A percentile compares a stretch with the other conserved stretches of the same genome.
Conservation (phyloP, 2,888 invertebrate genomes). For the Lamellibrachia satsuma region DNA sequence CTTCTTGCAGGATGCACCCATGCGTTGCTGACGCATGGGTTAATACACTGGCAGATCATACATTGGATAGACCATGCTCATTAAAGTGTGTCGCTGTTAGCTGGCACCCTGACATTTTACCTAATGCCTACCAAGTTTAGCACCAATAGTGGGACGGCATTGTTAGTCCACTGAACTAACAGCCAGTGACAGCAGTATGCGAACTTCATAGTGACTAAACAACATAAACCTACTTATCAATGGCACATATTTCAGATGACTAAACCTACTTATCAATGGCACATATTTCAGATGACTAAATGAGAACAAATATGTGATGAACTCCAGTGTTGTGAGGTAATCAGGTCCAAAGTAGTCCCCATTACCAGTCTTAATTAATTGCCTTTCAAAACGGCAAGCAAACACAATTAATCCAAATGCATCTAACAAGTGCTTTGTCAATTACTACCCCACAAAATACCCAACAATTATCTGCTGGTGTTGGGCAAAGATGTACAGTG, state of each 20-base stretch:
- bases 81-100: not conserved
- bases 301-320: not conserved
- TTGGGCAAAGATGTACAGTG: not conserved
- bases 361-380: not conserved
- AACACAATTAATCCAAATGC: not conserved
- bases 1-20: not conserved
- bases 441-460: not conserved
- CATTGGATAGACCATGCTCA: not conserved
- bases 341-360: not conserved
- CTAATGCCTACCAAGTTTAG: not conserved
- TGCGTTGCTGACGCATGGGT: not conserved
- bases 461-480: not conserved
- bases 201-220: not conserved
- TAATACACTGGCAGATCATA: not conserved
- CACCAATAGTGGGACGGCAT: not conserved
- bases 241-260: slow-evolving; percentile 13
- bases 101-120: not conserved
- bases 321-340: not conserved
- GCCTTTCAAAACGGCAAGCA: not conserved
- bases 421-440: not conserved
- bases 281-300: slow-evolving; percentile 5
- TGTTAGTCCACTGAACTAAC: not conserved
- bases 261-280: not conserved
- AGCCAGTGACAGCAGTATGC: not conserved
- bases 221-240: not conserved